These are phyloP conservation scores for Otocyon megalotis DNA, from an alignment of 2,113 vertebrate species.

Conservation along the genomic window DNA sequence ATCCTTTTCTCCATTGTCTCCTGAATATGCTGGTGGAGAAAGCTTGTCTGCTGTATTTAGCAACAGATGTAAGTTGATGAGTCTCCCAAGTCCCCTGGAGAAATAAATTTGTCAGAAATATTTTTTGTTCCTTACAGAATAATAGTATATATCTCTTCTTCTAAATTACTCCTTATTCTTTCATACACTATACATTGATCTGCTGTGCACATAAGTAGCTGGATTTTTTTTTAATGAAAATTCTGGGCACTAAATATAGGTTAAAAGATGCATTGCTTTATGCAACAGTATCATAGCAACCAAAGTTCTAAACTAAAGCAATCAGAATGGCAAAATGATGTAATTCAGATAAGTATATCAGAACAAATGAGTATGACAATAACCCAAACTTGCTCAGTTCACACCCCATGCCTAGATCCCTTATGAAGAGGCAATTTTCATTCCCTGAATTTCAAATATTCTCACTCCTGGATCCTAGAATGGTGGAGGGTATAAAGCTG, in stretches of 20 bases:
- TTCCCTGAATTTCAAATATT: background rate
- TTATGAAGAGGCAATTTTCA: background rate
- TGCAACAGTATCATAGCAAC: conserved; percentile 55
- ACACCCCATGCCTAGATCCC: background rate
- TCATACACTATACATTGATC: conserved; percentile 53
- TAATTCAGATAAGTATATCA: conserved; percentile 37
- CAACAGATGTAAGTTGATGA: conserved; percentile 57
- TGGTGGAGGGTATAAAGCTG: background rate
- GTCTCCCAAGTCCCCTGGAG: conserved; percentile 56
- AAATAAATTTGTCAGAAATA: conserved; percentile 69
- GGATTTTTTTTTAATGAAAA: conserved; percentile 71
- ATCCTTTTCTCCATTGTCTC: conserved; percentile 18
- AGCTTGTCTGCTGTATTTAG: background rate
- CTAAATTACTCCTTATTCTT: conserved; percentile 77
- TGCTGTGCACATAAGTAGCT: conserved; percentile 63
- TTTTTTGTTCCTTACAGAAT: conserved; percentile 26
- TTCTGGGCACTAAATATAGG: conserved; percentile 65
- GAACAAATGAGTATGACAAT: conserved; percentile 27
- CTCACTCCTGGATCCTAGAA: background rate
- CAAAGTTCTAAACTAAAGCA: conserved; percentile 54
- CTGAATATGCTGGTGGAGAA: background rate
- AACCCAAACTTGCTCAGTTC: conserved; percentile 50
- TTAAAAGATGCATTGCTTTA: conserved; percentile 71
- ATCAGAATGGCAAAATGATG: conserved; percentile 61
- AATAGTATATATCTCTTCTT: conserved; percentile 48